Evolutionary conservation across 2,888 invertebrate genomes (phyloP).

Genomic region (Therioaphis trifolii): DNA sequence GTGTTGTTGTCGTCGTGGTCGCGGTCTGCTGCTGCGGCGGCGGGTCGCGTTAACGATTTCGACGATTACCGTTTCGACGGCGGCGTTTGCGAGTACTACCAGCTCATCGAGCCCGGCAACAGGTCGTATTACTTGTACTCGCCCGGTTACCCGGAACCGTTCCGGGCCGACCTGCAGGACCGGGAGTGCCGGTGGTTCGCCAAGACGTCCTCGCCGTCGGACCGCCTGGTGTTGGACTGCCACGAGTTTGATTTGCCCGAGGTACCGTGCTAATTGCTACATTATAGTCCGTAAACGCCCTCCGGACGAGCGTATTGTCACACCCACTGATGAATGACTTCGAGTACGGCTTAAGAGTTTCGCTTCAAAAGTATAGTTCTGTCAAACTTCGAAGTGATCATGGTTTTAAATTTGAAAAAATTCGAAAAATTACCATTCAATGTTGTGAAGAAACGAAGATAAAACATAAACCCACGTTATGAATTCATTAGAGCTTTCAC

Average conservation of each 20-base stretch:
- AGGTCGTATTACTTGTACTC: slow-evolving; percentile 70
- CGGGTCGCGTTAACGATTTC: background rate
- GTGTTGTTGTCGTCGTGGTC: background rate
- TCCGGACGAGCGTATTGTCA: no score
- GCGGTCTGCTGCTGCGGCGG: background rate
- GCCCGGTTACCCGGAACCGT: slow-evolving; percentile 70
- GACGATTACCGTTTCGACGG: slow-evolving; percentile 37
- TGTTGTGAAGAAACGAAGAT: no score
- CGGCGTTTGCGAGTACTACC: slow-evolving; percentile 25
- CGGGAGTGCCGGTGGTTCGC: slow-evolving; percentile 72
- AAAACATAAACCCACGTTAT: no score
- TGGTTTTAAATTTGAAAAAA: no score
- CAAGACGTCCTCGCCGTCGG: slow-evolving; percentile 68
- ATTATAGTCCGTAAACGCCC: no score
- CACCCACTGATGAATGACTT: no score
- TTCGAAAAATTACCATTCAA: no score
- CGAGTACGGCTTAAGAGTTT: no score
- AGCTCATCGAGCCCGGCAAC: slow-evolving; percentile 53
- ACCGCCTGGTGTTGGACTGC: slow-evolving; percentile 69
- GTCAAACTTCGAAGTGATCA: no score
- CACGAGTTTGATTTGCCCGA: slow-evolving; percentile 70
- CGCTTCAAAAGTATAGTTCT: no score
- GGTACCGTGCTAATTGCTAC: no score
- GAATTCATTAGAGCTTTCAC: no score
- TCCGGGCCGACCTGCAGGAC: slow-evolving; percentile 66